A percentile compares a stretch with the other conserved stretches of the same genome.
Evolutionary conservation across 1,140 invertebrate genomes (phyloP).

Genomic region (Zaprionus kolodkinae): DNA sequence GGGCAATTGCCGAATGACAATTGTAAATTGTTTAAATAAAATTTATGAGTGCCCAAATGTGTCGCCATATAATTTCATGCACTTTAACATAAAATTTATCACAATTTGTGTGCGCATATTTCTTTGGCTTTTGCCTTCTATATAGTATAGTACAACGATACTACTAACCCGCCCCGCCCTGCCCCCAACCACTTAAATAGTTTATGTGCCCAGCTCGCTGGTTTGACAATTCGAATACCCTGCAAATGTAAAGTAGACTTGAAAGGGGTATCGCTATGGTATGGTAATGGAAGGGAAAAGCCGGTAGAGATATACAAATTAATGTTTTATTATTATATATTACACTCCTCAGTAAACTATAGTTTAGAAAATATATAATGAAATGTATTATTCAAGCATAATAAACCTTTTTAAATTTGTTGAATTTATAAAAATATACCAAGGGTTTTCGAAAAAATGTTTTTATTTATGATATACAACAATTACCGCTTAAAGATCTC

Average conservation of each 20-base stretch:
- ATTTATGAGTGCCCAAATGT: slow-evolving; percentile 82
- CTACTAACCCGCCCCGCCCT: background rate
- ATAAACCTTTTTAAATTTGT: too few relatives aligned
- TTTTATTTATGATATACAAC: too few relatives aligned
- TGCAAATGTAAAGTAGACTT: background rate
- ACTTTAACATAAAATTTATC: slow-evolving; percentile 83
- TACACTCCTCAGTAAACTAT: too few relatives aligned
- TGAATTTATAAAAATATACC: too few relatives aligned
- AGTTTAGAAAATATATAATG: background rate
- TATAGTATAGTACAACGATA: background rate
- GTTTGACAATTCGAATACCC: slow-evolving; percentile 26
- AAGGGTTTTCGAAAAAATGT: too few relatives aligned
- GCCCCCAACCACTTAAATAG: slow-evolving; percentile 58
- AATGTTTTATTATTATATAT: background rate
- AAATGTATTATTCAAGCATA: too few relatives aligned
- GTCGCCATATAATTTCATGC: slow-evolving; percentile 82
- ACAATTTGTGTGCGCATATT: slow-evolving; percentile 78
- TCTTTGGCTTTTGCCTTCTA: slow-evolving; percentile 46
- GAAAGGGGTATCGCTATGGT: background rate
- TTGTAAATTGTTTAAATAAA: slow-evolving; percentile 83
- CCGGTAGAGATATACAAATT: too few relatives aligned
- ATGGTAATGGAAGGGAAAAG: background rate
- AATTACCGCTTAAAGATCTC: too few relatives aligned
- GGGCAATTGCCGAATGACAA: slow-evolving; percentile 77
- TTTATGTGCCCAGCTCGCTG: slow-evolving; percentile 49